These are phyloP conservation scores for Penaeus chinensis DNA, from an alignment of 1,140 invertebrate genomes.

Conservation along the genomic window DNA sequence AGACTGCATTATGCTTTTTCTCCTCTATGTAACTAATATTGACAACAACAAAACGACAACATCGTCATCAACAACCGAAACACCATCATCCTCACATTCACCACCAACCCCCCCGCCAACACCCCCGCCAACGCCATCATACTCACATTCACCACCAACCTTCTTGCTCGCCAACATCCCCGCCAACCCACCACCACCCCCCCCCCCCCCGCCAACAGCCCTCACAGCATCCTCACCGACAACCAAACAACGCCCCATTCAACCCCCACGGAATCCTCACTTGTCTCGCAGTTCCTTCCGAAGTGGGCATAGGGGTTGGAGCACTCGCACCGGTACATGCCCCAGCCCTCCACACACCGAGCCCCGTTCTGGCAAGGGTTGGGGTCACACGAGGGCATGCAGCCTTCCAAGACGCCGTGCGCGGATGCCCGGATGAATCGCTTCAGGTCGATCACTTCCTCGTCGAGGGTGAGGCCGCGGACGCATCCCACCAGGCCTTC, in stretches of 20 bases:
- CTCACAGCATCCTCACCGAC: not conserved
- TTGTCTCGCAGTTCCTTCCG: conserved; percentile 41
- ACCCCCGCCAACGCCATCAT: too few relatives aligned
- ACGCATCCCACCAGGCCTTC: conserved; percentile 40
- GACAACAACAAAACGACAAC: too few relatives aligned
- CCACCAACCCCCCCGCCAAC: too few relatives aligned
- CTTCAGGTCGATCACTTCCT: conserved; percentile 24
- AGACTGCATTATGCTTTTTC: too few relatives aligned
- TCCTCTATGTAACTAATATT: too few relatives aligned
- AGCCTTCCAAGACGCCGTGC: conserved; percentile 11
- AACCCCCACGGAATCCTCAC: not conserved
- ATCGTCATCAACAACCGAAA: too few relatives aligned
- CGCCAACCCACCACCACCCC: too few relatives aligned
- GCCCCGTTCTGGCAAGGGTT: conserved; percentile 49
- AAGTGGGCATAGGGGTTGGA: conserved; percentile 41
- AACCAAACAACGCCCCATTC: not conserved
- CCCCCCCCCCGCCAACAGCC: too few relatives aligned
- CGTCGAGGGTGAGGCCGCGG: conserved; percentile 37
- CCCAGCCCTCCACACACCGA: conserved; percentile 37
- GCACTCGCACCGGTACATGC: conserved; percentile 35
- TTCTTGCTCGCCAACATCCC: too few relatives aligned
- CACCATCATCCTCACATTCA: too few relatives aligned
- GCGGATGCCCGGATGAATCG: conserved; percentile 32
- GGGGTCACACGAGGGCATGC: conserved; percentile 33
- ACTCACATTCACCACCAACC: too few relatives aligned